Evolutionary conservation across 2,888 invertebrate species (phyloP).

Genomic region (Empis livida): DNA sequence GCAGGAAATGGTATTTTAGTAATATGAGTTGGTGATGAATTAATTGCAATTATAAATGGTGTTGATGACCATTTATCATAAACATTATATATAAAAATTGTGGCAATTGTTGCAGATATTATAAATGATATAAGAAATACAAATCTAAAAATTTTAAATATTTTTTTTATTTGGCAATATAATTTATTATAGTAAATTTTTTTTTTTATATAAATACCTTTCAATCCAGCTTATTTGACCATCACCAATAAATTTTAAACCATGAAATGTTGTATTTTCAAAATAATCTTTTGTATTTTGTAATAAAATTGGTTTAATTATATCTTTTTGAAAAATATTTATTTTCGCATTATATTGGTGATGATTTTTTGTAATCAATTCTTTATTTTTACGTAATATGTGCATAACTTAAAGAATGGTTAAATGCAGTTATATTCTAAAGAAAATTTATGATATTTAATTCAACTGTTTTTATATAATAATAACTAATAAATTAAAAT

Average conservation of each 20-base stretch:
- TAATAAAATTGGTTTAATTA: not conserved
- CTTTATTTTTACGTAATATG: too few relatives aligned
- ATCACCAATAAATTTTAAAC: conserved; percentile 53
- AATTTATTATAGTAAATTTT: not conserved
- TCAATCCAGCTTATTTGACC: conserved; percentile 3
- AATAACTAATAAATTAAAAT: too few relatives aligned
- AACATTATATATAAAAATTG: conserved; percentile 57
- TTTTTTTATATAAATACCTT: conserved; percentile 1
- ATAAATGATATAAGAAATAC: conserved; percentile 43
- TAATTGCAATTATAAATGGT: conserved; percentile 66
- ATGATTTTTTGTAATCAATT: too few relatives aligned
- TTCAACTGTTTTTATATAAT: too few relatives aligned
- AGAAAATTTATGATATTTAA: too few relatives aligned
- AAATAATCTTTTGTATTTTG: not conserved
- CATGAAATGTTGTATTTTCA: conserved; percentile 49
- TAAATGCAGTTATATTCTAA: too few relatives aligned
- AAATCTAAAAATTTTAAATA: not conserved
- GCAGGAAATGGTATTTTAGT: conserved; percentile 68
- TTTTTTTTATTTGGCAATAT: not conserved
- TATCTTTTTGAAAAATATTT: too few relatives aligned
- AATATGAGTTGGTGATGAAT: conserved; percentile 54
- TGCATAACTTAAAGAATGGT: too few relatives aligned
- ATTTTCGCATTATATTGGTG: too few relatives aligned
- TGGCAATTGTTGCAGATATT: conserved; percentile 48
- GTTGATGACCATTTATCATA: conserved; percentile 58